These are phyloP conservation scores for Beaufortia kweichowensis DNA, from an alignment of 2,113 vertebrate species.

Conservation along the genomic window DNA sequence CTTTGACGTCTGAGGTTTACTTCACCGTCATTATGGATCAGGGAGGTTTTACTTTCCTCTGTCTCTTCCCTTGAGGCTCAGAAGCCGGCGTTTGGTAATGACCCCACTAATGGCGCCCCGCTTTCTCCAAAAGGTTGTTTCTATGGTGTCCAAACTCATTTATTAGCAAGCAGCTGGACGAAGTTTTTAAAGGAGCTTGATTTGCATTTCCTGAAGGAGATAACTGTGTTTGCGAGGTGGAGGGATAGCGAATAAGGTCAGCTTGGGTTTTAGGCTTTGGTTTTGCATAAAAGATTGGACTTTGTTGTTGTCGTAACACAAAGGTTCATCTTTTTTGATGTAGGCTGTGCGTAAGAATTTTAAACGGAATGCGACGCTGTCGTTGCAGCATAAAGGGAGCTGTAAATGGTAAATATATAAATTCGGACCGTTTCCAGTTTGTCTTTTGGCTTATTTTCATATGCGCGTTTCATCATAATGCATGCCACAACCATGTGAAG, in stretches of 20 bases:
- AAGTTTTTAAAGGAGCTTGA: background rate
- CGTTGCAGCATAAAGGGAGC: no score
- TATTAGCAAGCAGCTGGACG: conserved; percentile 12
- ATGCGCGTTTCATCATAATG: no score
- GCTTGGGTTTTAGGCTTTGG: background rate
- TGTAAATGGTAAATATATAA: no score
- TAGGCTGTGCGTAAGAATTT: no score
- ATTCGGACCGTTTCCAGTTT: no score
- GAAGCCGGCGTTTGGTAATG: conserved; percentile 32
- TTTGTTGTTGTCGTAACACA: no score
- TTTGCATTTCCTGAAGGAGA: conserved; percentile 6
- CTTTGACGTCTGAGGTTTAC: conserved; percentile 30
- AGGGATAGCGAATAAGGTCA: background rate
- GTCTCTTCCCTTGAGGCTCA: conserved; percentile 10
- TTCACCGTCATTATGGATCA: conserved; percentile 27
- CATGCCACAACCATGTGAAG: no score
- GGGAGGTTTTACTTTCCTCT: conserved; percentile 25
- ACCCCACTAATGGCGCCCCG: conserved; percentile 1
- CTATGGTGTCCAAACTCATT: conserved; percentile 29
- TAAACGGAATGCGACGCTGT: no score
- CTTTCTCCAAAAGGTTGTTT: conserved; percentile 29
- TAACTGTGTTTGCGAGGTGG: background rate
- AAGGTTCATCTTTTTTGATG: no score
- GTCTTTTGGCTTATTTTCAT: no score
- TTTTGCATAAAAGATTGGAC: background rate